These are phyloP conservation scores for Discoglossus pictus DNA, from an alignment of 2,797 vertebrate species.

Conservation along the genomic window DNA sequence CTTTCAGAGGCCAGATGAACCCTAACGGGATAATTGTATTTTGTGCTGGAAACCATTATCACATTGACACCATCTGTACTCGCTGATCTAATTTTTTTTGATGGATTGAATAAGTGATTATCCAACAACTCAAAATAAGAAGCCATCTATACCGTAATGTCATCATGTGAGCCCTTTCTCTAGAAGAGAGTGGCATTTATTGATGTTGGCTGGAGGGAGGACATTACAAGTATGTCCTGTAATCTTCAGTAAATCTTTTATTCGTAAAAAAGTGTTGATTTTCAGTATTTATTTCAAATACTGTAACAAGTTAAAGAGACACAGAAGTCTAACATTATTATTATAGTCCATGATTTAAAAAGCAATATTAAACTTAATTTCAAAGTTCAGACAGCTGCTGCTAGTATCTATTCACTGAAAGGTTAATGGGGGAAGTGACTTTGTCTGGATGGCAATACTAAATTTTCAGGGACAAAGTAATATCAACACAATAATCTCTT, in stretches of 20 bases:
- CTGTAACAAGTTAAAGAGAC: too few relatives aligned
- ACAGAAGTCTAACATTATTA: too few relatives aligned
- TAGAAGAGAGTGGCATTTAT: neutral
- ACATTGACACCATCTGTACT: neutral
- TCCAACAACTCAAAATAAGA: conserved; percentile 23
- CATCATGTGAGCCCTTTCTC: neutral
- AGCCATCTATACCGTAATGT: conserved; percentile 2
- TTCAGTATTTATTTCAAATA: too few relatives aligned
- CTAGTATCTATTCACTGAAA: too few relatives aligned
- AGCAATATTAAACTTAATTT: too few relatives aligned
- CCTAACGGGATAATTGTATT: conserved; percentile 19
- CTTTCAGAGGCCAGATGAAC: conserved; percentile 30
- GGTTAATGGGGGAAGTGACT: too few relatives aligned
- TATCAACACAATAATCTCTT: too few relatives aligned
- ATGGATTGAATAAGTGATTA: conserved; percentile 55
- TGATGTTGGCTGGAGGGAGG: neutral
- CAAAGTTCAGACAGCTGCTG: too few relatives aligned
- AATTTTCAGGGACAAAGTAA: too few relatives aligned
- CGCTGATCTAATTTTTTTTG: conserved; percentile 49
- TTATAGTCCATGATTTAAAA: too few relatives aligned
- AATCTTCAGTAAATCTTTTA: neutral
- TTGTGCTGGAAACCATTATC: conserved; percentile 9
- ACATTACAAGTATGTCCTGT: neutral
- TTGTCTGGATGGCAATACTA: too few relatives aligned
- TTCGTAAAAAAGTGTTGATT: neutral